phyloP scores from a whole-genome alignment of 2,113 vertebrate species.

The Ifrita kowaldi region DNA sequence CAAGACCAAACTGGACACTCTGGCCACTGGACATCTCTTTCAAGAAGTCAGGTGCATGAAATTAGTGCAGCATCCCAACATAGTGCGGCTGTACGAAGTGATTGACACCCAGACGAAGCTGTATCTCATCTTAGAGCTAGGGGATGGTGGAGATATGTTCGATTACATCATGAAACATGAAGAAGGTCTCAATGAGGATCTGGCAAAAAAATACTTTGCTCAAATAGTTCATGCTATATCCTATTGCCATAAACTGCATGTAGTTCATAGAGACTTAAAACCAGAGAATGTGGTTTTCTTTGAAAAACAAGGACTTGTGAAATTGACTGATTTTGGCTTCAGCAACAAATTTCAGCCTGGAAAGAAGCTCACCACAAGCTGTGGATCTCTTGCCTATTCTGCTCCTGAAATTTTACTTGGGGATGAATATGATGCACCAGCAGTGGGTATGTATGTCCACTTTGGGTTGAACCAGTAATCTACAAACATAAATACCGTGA shows the following conservation, averaged over 20 bases:
- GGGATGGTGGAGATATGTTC: constrained; percentile 97
- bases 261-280: constrained; percentile 96
- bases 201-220: constrained; percentile 97
- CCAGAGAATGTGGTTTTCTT: constrained; percentile 99
- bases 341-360: constrained; percentile 99
- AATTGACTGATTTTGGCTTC: constrained; percentile 98
- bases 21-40: constrained; percentile 95
- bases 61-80: constrained; percentile 96
- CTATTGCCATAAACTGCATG: constrained; percentile 96
- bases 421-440: constrained; percentile 96
- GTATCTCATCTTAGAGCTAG: constrained; percentile 94
- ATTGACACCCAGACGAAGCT: constrained; percentile 98
- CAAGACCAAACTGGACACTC: constrained; percentile 94
- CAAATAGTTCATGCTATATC: constrained; percentile 98
- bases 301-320: constrained; percentile 96
- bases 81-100: constrained; percentile 95
- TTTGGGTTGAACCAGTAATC: neutral
- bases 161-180: constrained; percentile 99
- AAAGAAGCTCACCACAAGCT: constrained; percentile 97
- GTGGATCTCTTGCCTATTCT: constrained; percentile 94
- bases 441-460: constrained; percentile 88
- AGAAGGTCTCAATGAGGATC: constrained; percentile 92
- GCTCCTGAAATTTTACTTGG: constrained; percentile 96
- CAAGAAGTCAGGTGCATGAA: constrained; percentile 99
- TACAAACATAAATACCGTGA: neutral